These are phyloP conservation scores for Drosophila birchii DNA, from an alignment of 2,888 invertebrate species.

Conservation along the genomic window DNA sequence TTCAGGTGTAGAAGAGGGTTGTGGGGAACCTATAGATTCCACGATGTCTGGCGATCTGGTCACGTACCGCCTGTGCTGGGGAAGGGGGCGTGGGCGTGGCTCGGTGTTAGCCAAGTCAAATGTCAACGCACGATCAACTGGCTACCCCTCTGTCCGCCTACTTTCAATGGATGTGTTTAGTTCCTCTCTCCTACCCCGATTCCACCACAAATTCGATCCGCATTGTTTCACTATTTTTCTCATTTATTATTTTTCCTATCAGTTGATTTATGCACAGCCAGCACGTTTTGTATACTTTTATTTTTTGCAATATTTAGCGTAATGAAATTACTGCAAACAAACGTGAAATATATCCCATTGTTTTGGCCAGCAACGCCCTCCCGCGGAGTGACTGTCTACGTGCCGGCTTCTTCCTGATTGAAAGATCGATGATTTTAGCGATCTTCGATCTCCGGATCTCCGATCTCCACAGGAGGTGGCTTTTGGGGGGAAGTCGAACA, in stretches of 20 bases:
- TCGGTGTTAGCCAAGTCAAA: conserved; percentile 61
- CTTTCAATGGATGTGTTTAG: conserved; percentile 9
- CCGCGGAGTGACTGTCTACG: conserved; percentile 16
- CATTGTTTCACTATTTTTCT: conserved; percentile 24
- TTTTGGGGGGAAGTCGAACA: conserved; percentile 8
- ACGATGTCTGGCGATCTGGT: conserved; percentile 41
- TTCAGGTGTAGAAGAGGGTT: neutral
- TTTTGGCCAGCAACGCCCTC: conserved; percentile 17
- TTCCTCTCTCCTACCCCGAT: conserved; percentile 10
- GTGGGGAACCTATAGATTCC: conserved; percentile 28
- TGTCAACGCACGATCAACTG: conserved; percentile 69
- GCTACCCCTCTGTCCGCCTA: conserved; percentile 2
- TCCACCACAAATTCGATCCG: conserved; percentile 5
- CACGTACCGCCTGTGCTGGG: conserved; percentile 32
- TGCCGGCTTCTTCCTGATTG: conserved; percentile 12
- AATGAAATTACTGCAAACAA: conserved; percentile 71
- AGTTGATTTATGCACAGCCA: conserved; percentile 66
- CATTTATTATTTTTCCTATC: conserved; percentile 51
- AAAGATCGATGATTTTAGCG: conserved; percentile 7
- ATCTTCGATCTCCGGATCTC: conserved; percentile 13
- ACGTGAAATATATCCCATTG: conserved; percentile 58
- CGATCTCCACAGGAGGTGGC: conserved; percentile 34
- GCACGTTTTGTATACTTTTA: conserved; percentile 31
- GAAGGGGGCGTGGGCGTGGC: conserved; percentile 65
- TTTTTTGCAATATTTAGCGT: conserved; percentile 42